Evolutionary conservation across 2,797 vertebrate genomes (phyloP).

Genomic region (Gobio occitaniae): DNA sequence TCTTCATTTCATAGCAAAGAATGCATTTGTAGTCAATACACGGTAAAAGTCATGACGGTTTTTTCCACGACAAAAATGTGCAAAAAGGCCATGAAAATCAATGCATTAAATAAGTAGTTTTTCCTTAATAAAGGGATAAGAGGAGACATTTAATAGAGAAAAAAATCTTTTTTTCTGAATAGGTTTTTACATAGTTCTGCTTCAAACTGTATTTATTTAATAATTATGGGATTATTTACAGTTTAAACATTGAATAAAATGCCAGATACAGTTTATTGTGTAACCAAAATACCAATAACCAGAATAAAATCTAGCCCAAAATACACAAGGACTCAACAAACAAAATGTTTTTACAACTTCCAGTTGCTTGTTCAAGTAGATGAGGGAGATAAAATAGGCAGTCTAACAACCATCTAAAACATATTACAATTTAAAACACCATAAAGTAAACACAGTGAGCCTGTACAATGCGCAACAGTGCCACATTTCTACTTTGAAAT

Average conservation of each 20-base stretch:
- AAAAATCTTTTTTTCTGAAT: too few species aligned
- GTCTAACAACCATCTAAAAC: background rate
- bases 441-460: background rate
- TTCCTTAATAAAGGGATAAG: background rate
- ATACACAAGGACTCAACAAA: too few species aligned
- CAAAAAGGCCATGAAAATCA: background rate
- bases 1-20: background rate
- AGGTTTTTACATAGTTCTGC: background rate
- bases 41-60: background rate
- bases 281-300: background rate
- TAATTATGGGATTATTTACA: background rate
- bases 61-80: background rate
- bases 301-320: background rate
- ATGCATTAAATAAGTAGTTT: background rate
- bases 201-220: background rate
- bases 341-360: background rate
- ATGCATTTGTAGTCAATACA: background rate
- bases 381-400: background rate
- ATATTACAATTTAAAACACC: background rate
- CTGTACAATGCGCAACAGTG: background rate
- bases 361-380: background rate
- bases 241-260: background rate
- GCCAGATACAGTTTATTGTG: background rate
- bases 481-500: background rate
- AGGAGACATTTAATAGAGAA: background rate